These are phyloP conservation scores for Diachrysia chrysitis DNA, from an alignment of 2,888 invertebrate species.

Conservation along the genomic window DNA sequence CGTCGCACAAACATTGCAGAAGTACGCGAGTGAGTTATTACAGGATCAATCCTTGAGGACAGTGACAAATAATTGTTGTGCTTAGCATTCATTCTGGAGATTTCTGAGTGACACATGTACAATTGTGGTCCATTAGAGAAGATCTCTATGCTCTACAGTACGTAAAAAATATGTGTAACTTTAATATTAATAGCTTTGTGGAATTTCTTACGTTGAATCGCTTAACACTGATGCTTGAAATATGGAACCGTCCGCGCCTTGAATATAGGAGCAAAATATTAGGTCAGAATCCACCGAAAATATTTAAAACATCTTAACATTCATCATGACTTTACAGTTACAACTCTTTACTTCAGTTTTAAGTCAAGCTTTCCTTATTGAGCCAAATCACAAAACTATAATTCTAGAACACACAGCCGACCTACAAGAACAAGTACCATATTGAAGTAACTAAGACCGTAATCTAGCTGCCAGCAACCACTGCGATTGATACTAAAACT, in stretches of 20 bases:
- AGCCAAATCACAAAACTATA: neutral
- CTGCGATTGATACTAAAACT: conserved; percentile 60
- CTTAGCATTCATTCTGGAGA: conserved; percentile 45
- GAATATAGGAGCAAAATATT: too few relatives aligned
- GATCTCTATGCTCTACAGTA: neutral
- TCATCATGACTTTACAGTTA: too few relatives aligned
- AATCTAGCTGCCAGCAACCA: conserved; percentile 44
- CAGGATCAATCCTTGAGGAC: conserved; percentile 41
- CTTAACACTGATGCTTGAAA: neutral
- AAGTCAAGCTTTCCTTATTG: neutral
- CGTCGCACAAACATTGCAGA: conserved; percentile 21
- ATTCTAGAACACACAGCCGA: neutral
- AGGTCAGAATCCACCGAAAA: neutral
- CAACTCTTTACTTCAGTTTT: too few relatives aligned
- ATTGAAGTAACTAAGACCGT: conserved; percentile 35
- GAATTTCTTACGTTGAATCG: neutral
- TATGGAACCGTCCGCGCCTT: neutral
- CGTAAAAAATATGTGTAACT: too few relatives aligned
- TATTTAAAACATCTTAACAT: too few relatives aligned
- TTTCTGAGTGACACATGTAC: conserved; percentile 30
- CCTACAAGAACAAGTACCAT: conserved; percentile 9
- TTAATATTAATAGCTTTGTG: neutral
- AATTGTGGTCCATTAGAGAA: neutral
- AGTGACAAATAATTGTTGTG: conserved; percentile 43
- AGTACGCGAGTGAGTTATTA: conserved; percentile 35